Base-by-base conservation (phyloP, 2,888 invertebrate genomes). In the Tridacna gigas region DNA sequence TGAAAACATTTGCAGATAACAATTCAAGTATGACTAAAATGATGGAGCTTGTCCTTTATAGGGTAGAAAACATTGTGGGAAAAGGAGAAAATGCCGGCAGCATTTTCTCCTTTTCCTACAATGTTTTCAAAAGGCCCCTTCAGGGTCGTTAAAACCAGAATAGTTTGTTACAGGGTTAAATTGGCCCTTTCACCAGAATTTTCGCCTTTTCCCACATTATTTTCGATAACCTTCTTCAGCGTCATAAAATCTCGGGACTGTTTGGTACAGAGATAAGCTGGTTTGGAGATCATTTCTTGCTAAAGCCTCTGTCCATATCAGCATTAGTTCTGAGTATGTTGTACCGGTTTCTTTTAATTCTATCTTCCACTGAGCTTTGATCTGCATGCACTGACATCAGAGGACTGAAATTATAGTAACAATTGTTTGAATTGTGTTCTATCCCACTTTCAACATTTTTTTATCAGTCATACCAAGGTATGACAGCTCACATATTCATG, bases 321-420 rank as follows among this genome's bases (percentile, higher is more conserved):
- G 96, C 95, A 26, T 96, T 96, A 5, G 97, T 97, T 80, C 98
- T 96, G 94, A 99, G 98, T 88, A 98, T 97, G 91, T 97, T 97
- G 94, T 98, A 97, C 66, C 97, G 96, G 94, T 98, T 99, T 20
- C 98, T 96, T 92, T 97, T 97, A 74, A 99, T 97, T 89, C 98
- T 96, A 86, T 97, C 96, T 93, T 97, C 98, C 0, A 99, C 97
- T 15, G 97, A 97, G 79, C 96, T 96, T 28, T 96, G 96, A 88
- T 96, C 96, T 0, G 97, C 96, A 77, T 96, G 96, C 83, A 95
- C 95, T 0, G 96, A 95, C 87, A 97, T 95, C 94, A 97, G 96
- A 90, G 96, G 96, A 82, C 96, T 96, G 92, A 56, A 94, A 95
- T 51, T 75, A 73, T 73, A 63, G 76, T 61, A 84, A n/a, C 22